These are phyloP conservation scores for Rhysida immarginata DNA, from an alignment of 1,140 invertebrate genomes.

Conservation along the genomic window DNA sequence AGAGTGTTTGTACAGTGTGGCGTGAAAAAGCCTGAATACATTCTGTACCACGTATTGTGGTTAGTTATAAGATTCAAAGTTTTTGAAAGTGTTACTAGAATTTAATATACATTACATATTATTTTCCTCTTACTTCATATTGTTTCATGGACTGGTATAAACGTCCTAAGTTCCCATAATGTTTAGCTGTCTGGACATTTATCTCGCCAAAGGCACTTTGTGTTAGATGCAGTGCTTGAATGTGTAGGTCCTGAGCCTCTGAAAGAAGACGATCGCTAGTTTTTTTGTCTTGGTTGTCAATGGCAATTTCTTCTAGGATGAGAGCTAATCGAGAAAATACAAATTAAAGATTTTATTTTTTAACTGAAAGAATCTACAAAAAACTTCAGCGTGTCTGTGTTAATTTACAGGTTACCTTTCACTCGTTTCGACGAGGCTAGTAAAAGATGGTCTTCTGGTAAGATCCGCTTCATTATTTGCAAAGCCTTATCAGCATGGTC, in stretches of 20 bases:
- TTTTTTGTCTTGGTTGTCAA: conserved; percentile 45
- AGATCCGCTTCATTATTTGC: conserved; percentile 54
- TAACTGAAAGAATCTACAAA: too few species aligned
- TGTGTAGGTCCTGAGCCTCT: conserved; percentile 66
- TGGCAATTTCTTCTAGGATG: conserved; percentile 80
- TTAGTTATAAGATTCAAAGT: too few species aligned
- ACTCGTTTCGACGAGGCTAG: conserved; percentile 75
- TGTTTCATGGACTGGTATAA: conserved; percentile 83
- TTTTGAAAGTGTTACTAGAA: too few species aligned
- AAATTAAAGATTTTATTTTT: too few species aligned
- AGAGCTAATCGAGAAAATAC: conserved; percentile 47
- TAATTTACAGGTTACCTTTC: conserved; percentile 41
- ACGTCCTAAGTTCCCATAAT: conserved; percentile 79
- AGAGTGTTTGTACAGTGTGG: too few species aligned
- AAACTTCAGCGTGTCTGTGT: too few species aligned
- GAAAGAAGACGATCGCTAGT: conserved; percentile 21
- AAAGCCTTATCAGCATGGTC: conserved; percentile 69
- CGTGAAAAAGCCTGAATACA: too few species aligned
- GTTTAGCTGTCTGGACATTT: conserved; percentile 87
- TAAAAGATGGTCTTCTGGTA: conserved; percentile 65
- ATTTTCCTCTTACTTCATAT: conserved; percentile 60
- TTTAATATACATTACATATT: too few species aligned
- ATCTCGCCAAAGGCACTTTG: conserved; percentile 69
- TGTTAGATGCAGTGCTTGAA: conserved; percentile 56
- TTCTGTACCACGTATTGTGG: too few species aligned